These are phyloP conservation scores for Chironomus tentans DNA, from an alignment of 2,888 invertebrate species.

Conservation along the genomic window DNA sequence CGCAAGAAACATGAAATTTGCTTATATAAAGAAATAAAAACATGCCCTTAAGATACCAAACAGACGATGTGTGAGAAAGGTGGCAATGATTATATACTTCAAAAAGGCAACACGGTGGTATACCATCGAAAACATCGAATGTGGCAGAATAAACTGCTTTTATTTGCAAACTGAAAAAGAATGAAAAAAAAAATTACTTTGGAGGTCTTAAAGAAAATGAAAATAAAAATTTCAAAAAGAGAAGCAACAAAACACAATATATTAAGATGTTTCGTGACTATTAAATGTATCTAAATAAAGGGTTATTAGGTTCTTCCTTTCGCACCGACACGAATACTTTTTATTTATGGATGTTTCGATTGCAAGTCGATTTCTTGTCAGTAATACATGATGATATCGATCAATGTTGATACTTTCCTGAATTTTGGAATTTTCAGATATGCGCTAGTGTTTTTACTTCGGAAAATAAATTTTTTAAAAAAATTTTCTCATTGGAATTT, in stretches of 20 bases:
- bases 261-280: conserved; percentile 42
- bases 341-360: too few species aligned
- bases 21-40: neutral
- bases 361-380: too few species aligned
- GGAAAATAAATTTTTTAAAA: too few species aligned
- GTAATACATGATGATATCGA: too few species aligned
- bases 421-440: too few species aligned
- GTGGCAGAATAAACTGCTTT: neutral
- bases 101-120: conserved; percentile 6
- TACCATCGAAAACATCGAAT: neutral
- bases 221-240: too few species aligned
- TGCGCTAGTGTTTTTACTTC: too few species aligned
- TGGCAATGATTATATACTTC: conserved; percentile 24
- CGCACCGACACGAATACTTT: conserved; percentile 28
- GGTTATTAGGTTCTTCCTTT: conserved; percentile 31
- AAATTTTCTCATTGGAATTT: too few species aligned
- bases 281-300: conserved; percentile 30
- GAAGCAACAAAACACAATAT: conserved; percentile 29
- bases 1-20: too few species aligned
- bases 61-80: conserved; percentile 18
- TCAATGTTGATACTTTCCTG: too few species aligned
- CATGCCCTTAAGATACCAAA: conserved; percentile 1
- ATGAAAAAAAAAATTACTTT: neutral
- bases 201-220: conserved; percentile 13
- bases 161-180: neutral